Base-by-base conservation (phyloP, 2,113 vertebrate species). In the Dasyornis broadbenti region DNA sequence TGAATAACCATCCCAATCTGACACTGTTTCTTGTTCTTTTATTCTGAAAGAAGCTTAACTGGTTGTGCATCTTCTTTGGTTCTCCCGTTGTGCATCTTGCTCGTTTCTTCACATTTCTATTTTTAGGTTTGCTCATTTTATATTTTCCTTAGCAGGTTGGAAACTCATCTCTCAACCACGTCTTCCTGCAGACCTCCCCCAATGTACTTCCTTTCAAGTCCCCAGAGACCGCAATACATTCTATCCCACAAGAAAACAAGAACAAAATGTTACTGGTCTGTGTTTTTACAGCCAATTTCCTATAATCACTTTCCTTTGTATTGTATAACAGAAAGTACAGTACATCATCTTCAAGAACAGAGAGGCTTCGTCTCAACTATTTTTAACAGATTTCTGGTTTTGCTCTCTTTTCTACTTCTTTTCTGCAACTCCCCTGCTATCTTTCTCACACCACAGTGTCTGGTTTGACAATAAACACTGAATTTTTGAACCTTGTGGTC, bases 271-370 rank as follows among this genome's bases (percentile, higher is more conserved):
- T 88, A 95, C 82, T 57, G 66, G 91, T 95, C 75, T 96, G 21
- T 88, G 80, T 90, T 89, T 93, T 95, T 81, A 91, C 65, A 94
- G 64, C 33, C 90, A 95, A 92, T 96, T 96, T 93, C 76, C 69
- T 94, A 71, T 96, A 97, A 95, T 94, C 86, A 93, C 63, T 91
- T 94, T 95, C 45, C 33, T 95, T 91, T 95, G 80, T 95, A 93
- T 94, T 95, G 93, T 72, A 89, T 87, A 93, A 97, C 59, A 63
- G 30, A 85, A 86, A 92, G 87, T 84, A 89, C 73, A 92, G 84
- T 77, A 96, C 90, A 95, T 63, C 52, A 89, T 75, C 87, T 94
- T 93, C 87, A 92, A 81, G 89, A 95, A 92, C 89, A 91, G 44
- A 44, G 33, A 89, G 24, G 42, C 40, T 93, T 86, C 4, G 0